These are phyloP conservation scores for Pangasius mekongensis DNA, from an alignment of 2,797 vertebrate genomes.

Conservation along the genomic window DNA sequence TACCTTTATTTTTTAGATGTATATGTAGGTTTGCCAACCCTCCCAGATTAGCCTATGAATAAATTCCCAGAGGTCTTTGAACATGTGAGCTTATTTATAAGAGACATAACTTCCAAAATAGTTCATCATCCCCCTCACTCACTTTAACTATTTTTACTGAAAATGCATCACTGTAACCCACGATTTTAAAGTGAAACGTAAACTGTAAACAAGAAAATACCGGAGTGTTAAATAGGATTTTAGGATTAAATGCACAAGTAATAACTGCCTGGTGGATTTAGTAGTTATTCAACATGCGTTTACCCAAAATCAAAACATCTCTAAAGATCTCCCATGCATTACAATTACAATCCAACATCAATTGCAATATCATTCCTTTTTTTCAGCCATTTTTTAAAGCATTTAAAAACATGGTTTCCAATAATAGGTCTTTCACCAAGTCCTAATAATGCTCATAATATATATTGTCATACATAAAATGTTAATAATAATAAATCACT, in stretches of 20 bases:
- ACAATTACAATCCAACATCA: not conserved
- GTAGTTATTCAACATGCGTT: not conserved
- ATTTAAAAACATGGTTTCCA: not conserved
- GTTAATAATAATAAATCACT: not conserved
- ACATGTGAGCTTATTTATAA: not conserved
- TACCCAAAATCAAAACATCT: not conserved
- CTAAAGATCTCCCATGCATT: not conserved
- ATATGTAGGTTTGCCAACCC: not conserved
- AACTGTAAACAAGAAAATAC: not conserved
- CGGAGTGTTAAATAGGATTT: not conserved
- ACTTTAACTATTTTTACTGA: not conserved
- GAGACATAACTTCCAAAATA: not conserved
- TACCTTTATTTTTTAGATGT: conserved; percentile 23
- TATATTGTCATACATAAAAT: not conserved
- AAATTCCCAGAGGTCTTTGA: not conserved
- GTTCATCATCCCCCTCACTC: not conserved
- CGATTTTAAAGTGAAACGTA: not conserved
- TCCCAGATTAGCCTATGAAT: not conserved
- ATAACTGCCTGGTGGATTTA: not conserved
- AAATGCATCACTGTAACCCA: not conserved
- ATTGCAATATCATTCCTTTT: not conserved
- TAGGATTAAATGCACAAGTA: not conserved
- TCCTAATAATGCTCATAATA: not conserved
- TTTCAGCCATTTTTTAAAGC: not conserved
- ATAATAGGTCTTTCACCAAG: not conserved